Conservation (phyloP, 2,113 vertebrate genomes). For the Conger conger region DNA sequence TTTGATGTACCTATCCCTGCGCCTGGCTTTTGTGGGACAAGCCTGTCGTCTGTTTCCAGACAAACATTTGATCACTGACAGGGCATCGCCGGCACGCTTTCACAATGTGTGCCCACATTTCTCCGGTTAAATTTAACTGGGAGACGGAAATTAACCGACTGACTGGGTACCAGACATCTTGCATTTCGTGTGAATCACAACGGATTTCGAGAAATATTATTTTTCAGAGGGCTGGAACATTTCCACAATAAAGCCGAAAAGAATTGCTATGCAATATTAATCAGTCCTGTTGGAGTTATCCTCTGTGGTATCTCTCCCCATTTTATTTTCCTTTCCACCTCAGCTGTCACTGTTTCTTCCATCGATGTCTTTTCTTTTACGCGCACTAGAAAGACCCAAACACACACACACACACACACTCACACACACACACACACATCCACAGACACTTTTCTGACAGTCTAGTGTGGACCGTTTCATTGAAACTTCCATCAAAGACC, state of each 20-base stretch:
- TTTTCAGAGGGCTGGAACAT: neutral
- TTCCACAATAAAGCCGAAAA: conserved; percentile 3
- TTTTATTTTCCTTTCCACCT: neutral
- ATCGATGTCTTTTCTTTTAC: neutral
- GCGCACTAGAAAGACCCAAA: no score
- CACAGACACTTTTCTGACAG: neutral
- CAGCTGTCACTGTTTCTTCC: neutral
- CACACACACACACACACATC: neutral
- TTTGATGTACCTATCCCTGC: neutral
- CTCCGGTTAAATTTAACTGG: conserved; percentile 1
- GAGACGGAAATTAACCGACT: conserved; percentile 12
- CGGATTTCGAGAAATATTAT: neutral
- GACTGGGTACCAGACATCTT: neutral
- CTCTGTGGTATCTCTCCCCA: neutral
- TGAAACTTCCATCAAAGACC: conserved; percentile 7
- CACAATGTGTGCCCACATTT: neutral
- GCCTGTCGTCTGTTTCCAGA: neutral
- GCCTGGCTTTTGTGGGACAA: neutral
- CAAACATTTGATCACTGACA: neutral
- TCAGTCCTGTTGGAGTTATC: conserved; percentile 9
- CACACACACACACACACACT: neutral
- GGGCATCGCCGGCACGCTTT: neutral
- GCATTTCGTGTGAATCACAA: neutral
- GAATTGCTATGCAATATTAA: neutral
- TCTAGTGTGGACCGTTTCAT: neutral